phyloP scores from a whole-genome alignment of 2,797 vertebrate genomes.

The Euphonia xanthogaster region DNA sequence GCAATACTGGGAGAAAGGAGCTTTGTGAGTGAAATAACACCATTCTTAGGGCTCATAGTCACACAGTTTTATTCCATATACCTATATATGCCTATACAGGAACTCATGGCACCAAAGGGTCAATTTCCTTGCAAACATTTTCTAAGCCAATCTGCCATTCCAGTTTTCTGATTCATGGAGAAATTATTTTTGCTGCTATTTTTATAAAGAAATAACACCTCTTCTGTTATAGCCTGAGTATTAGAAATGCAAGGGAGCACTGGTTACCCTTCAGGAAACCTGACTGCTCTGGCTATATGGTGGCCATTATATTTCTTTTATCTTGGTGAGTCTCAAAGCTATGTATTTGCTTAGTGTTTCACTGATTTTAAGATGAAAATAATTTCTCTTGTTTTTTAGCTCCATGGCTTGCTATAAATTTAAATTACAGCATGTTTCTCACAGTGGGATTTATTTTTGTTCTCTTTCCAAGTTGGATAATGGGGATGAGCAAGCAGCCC shows the following conservation, averaged over 20 bases:
- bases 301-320: not conserved
- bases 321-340: not conserved
- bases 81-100: not conserved
- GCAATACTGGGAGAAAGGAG: not conserved
- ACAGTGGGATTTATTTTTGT: not conserved
- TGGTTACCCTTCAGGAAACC: not conserved
- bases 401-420: not conserved
- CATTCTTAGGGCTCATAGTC: not conserved
- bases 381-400: not conserved
- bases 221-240: not conserved
- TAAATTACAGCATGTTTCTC: not conserved
- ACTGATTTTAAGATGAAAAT: not conserved
- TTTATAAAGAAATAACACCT: not conserved
- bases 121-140: not conserved
- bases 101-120: not conserved
- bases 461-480: constrained; percentile 86
- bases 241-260: not conserved
- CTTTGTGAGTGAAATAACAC: not conserved
- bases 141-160: not conserved
- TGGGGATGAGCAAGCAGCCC: constrained; percentile 95
- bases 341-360: not conserved
- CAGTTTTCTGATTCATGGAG: not conserved
- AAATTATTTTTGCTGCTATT: not conserved
- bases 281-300: not conserved
- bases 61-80: not conserved